Conservation (phyloP, 2,797 vertebrate genomes). For the Mormyrops attenuatus region DNA sequence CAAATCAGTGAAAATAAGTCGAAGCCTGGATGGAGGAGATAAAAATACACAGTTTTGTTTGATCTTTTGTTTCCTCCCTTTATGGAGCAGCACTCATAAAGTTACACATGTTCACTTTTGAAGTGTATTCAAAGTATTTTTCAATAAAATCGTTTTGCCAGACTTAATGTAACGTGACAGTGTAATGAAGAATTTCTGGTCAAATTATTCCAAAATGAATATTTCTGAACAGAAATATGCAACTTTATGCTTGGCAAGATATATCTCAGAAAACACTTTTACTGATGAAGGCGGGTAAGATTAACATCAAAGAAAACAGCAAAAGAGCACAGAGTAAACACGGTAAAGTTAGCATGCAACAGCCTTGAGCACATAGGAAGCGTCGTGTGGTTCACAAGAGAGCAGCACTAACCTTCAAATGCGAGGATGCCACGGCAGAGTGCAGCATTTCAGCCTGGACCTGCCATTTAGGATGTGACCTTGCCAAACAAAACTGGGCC, state of each 20-base stretch:
- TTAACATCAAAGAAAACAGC: not conserved
- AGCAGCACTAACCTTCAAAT: not conserved
- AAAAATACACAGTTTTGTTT: not conserved
- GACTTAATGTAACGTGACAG: not conserved
- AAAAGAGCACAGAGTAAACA: not conserved
- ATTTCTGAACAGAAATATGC: not conserved
- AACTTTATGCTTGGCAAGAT: not conserved
- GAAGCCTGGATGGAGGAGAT: not conserved
- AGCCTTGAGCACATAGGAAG: not conserved
- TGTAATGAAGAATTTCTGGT: not conserved
- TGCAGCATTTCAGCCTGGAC: not conserved
- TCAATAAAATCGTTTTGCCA: not conserved
- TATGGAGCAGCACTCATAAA: not conserved
- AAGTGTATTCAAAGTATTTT: not conserved
- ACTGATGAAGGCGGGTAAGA: not conserved
- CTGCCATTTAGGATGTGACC: not conserved
- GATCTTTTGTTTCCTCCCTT: not conserved
- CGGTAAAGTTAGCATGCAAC: not conserved
- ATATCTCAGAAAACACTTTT: not conserved
- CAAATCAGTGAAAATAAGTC: not conserved
- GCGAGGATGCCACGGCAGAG: not conserved
- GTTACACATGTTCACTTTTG: not conserved
- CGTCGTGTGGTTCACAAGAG: not conserved
- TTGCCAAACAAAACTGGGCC: not conserved
- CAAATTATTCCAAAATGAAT: not conserved